Percentiles rank a stretch among this genome's conserved stretches.
Evolutionary conservation across 1,140 invertebrate species (phyloP).

Genomic region (Ceratina japonica): DNA sequence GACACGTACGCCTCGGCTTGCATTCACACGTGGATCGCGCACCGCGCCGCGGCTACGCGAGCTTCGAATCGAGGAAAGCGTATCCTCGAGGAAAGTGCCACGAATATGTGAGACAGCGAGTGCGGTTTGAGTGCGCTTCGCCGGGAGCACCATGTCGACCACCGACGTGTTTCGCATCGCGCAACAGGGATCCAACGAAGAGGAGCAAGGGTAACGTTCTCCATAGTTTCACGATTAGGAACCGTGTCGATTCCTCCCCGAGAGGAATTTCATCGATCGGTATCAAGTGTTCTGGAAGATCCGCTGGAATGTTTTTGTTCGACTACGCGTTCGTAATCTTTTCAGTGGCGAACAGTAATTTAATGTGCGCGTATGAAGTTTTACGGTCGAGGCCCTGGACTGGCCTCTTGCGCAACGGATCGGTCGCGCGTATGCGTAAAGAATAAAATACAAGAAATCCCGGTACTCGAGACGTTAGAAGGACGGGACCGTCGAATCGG

Average conservation of each 20-base stretch:
- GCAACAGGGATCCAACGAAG: slow-evolving; percentile 63
- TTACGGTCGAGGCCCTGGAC: too few species aligned
- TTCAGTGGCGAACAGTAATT: too few species aligned
- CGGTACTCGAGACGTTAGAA: too few species aligned
- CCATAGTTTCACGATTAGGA: background rate
- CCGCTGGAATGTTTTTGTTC: background rate
- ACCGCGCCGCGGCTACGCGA: slow-evolving; percentile 13
- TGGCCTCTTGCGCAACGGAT: too few species aligned
- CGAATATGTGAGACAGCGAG: slow-evolving; percentile 52
- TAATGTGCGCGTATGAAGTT: too few species aligned
- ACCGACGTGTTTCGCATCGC: slow-evolving; percentile 65
- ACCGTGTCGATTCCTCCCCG: background rate
- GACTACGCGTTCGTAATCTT: too few species aligned
- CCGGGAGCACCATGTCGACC: slow-evolving; percentile 68
- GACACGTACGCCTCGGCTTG: slow-evolving; percentile 52
- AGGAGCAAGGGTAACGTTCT: slow-evolving; percentile 69
- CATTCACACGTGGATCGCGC: slow-evolving; percentile 48
- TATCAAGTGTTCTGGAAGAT: slow-evolving; percentile 4
- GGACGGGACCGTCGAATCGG: slow-evolving; percentile 12
- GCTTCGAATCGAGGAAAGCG: slow-evolving; percentile 10
- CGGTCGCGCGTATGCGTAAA: too few species aligned
- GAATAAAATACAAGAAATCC: too few species aligned
- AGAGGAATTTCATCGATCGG: background rate
- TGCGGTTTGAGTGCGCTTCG: slow-evolving; percentile 17
- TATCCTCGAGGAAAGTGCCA: slow-evolving; percentile 2